Evolutionary conservation across 1,140 invertebrate species (phyloP).

Genomic region (Rhyzopertha dominica): DNA sequence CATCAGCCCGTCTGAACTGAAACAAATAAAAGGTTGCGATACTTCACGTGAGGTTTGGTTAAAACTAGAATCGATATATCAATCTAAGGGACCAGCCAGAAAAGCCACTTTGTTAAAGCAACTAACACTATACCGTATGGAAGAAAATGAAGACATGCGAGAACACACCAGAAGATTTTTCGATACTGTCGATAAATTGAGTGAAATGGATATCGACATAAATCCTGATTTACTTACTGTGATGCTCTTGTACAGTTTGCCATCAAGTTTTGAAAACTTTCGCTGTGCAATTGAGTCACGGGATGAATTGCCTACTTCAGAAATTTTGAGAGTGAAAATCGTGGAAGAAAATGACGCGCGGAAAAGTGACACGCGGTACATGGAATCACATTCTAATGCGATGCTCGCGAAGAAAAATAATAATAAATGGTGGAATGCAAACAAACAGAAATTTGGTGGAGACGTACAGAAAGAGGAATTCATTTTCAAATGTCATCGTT

Average conservation of each 20-base stretch:
- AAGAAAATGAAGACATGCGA: slow-evolving; percentile 17
- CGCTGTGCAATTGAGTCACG: slow-evolving; percentile 26
- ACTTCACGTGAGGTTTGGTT: slow-evolving; percentile 27
- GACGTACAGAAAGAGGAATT: too few species aligned
- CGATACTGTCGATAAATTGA: too few species aligned
- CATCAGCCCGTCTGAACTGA: slow-evolving; percentile 26
- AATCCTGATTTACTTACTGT: slow-evolving; percentile 23
- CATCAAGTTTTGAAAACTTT: slow-evolving; percentile 30
- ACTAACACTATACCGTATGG: slow-evolving; percentile 19
- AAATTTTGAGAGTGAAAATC: slow-evolving; percentile 2
- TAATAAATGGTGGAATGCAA: too few species aligned
- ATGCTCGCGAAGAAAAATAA: too few species aligned
- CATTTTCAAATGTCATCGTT: neutral
- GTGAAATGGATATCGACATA: slow-evolving; percentile 20
- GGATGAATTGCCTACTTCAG: slow-evolving; percentile 16
- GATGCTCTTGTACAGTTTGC: slow-evolving; percentile 32
- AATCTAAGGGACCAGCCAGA: slow-evolving; percentile 16
- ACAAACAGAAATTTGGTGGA: too few species aligned
- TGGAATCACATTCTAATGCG: too few species aligned
- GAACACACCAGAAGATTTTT: too few species aligned
- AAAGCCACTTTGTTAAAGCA: slow-evolving; percentile 25
- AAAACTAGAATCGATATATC: slow-evolving; percentile 23
- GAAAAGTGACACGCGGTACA: too few species aligned
- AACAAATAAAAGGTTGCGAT: slow-evolving; percentile 27
- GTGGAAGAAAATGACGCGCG: neutral